Conservation (phyloP, 1,140 invertebrate genomes). For the Lepidurus arcticus region DNA sequence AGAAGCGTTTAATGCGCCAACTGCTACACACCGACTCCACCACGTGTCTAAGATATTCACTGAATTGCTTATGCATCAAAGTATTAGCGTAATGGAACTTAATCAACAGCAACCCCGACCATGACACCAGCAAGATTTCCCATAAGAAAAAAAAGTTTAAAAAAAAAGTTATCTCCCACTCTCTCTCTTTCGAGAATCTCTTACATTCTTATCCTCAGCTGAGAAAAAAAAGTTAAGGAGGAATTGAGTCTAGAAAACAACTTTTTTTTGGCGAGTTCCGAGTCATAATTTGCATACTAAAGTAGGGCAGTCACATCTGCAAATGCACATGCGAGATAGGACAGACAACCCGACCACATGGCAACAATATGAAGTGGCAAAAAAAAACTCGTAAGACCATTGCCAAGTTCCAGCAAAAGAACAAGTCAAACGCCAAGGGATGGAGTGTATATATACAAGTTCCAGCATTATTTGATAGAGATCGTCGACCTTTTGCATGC, state of each 20-base stretch:
- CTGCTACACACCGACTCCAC: no score
- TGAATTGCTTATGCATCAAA: conserved; percentile 2
- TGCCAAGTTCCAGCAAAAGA: not conserved
- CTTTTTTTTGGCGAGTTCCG: not conserved
- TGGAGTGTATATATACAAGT: not conserved
- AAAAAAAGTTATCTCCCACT: not conserved
- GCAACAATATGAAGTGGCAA: not conserved
- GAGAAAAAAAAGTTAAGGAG: not conserved
- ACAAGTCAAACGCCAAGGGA: not conserved
- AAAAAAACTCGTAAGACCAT: not conserved
- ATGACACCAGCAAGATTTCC: not conserved
- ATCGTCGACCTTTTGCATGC: not conserved
- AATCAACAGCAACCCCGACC: no score
- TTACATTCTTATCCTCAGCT: not conserved
- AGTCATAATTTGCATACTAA: conserved; percentile 5
- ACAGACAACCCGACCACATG: not conserved
- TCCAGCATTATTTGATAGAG: conserved; percentile 13
- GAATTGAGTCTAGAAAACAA: not conserved
- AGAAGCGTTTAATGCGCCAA: not conserved
- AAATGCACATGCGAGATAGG: conserved; percentile 7
- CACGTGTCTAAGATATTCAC: not conserved
- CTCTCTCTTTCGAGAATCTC: not conserved
- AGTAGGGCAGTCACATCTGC: conserved; percentile 10
- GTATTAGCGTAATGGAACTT: not conserved
- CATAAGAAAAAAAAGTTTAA: not conserved